A percentile compares a stretch with the other conserved stretches of the same genome.
phyloP scores from a whole-genome alignment of 2,113 vertebrate genomes.

The Casuarius casuarius region DNA sequence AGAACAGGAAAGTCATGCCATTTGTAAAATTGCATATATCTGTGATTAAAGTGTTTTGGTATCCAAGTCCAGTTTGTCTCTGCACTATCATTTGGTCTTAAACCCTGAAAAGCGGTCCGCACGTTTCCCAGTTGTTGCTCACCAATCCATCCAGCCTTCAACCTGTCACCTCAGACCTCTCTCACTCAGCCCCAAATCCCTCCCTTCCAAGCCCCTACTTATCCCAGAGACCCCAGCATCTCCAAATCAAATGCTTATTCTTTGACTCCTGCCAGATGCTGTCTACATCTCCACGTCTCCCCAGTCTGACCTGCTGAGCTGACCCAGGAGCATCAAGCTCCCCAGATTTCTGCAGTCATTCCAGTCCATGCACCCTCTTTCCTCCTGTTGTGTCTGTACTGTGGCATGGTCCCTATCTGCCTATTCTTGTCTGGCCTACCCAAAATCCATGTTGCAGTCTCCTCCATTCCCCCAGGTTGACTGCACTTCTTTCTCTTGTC shows the following conservation, averaged over 20 bases:
- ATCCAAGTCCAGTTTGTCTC: neutral
- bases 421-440: neutral
- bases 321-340: neutral
- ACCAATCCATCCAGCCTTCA: neutral
- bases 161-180: neutral
- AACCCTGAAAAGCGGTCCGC: neutral
- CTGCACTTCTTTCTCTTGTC: neutral
- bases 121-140: neutral
- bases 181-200: neutral
- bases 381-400: neutral
- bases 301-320: neutral
- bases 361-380: neutral
- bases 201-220: neutral
- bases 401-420: neutral
- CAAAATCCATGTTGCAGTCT: neutral
- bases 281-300: neutral
- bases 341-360: neutral
- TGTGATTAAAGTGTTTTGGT: neutral
- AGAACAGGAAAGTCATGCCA: neutral
- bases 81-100: neutral
- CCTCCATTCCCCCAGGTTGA: neutral
- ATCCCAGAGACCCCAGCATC: neutral
- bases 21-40: neutral
- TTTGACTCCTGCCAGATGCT: neutral
- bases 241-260: fast-evolving